phyloP scores from a whole-genome alignment of 2,888 invertebrate species.

The Cerastis rubricosa region DNA sequence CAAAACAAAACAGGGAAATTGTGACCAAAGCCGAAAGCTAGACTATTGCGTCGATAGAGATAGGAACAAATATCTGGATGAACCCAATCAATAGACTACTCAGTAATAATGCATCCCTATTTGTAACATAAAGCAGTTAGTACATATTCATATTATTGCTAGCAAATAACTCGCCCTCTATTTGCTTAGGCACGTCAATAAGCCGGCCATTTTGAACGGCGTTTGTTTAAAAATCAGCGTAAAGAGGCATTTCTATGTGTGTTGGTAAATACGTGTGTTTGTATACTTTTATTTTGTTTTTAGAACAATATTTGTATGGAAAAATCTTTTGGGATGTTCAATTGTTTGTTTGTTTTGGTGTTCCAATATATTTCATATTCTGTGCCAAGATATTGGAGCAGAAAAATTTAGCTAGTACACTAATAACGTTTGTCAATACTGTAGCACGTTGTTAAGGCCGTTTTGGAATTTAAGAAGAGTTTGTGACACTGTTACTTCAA shows the following conservation, averaged over 20 bases:
- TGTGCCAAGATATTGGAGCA: background rate
- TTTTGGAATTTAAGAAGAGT: background rate
- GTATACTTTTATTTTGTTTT: conserved; percentile 62
- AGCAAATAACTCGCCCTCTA: conserved; percentile 81
- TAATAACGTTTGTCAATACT: background rate
- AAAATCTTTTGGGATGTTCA: conserved; percentile 37
- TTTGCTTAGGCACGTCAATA: conserved; percentile 80
- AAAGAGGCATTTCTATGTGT: conserved; percentile 67
- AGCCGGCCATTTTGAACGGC: conserved; percentile 69
- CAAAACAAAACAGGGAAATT: background rate
- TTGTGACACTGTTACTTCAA: background rate
- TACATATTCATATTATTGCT: conserved; percentile 66
- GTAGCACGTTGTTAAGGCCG: too few species aligned
- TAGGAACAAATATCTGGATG: background rate
- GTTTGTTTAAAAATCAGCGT: conserved; percentile 80
- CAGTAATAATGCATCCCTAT: conserved; percentile 46
- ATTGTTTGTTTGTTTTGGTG: conserved; percentile 39
- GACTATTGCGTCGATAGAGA: background rate
- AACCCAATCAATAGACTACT: conserved; percentile 12
- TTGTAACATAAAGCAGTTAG: conserved; percentile 69
- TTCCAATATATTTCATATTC: conserved; percentile 10
- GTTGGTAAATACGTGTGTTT: conserved; percentile 68
- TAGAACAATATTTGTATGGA: conserved; percentile 51
- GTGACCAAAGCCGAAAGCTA: too few species aligned
- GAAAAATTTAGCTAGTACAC: background rate